Evolutionary conservation across 2,113 vertebrate genomes (phyloP).

Genomic region (Cranoglanis bouderius): DNA sequence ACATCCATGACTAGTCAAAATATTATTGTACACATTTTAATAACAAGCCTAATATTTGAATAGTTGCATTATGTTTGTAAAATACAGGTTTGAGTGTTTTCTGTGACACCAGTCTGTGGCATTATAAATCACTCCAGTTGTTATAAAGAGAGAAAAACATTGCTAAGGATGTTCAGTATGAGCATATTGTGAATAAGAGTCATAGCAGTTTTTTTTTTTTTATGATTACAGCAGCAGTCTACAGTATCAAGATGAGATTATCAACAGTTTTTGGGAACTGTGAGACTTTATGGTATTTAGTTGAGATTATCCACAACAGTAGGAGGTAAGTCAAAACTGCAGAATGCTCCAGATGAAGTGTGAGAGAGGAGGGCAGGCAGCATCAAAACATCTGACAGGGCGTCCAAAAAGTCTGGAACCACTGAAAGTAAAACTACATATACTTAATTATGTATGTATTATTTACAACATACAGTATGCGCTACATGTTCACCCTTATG

Average conservation of each 20-base stretch:
- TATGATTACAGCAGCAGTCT: not conserved
- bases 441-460: not conserved
- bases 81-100: not conserved
- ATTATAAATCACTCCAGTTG: not conserved
- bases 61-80: not conserved
- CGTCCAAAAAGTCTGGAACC: not conserved
- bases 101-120: not conserved
- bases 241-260: not conserved
- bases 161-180: not conserved
- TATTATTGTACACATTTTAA: not conserved
- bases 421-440: not conserved
- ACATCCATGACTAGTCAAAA: not conserved
- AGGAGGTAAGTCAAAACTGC: slow-evolving; percentile 4
- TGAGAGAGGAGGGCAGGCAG: not conserved
- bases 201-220: not conserved
- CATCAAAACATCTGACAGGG: not conserved
- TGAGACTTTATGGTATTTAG: not conserved
- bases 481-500: not conserved
- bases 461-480: not conserved
- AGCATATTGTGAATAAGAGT: not conserved
- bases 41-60: not conserved
- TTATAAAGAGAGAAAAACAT: not conserved
- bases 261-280: not conserved
- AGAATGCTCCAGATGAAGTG: not conserved
- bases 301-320: not conserved